Conservation (phyloP, 2,888 invertebrate species). For the Chouioia cunea region DNA sequence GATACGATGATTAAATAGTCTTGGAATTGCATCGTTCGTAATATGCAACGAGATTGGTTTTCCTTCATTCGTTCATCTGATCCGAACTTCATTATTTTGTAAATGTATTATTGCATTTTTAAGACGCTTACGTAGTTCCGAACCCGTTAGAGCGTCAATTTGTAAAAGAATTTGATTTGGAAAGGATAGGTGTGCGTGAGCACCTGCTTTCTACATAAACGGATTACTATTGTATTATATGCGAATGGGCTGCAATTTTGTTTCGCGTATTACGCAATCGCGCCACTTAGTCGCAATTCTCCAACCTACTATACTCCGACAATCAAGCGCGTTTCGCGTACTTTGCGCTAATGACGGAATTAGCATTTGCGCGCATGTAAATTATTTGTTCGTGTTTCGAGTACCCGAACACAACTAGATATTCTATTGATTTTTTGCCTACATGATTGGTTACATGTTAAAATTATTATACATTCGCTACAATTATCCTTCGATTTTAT, state of each 20-base stretch:
- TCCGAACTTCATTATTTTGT: no score
- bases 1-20: no score
- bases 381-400: neutral
- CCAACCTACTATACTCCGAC: constrained; percentile 9
- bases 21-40: no score
- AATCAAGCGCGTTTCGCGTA: constrained; percentile 21
- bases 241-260: constrained; percentile 8
- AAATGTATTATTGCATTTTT: no score
- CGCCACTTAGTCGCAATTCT: constrained; percentile 25
- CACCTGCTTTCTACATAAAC: neutral
- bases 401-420: no score
- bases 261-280: constrained; percentile 1
- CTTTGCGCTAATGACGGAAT: constrained; percentile 19
- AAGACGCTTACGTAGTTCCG: neutral
- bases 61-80: no score
- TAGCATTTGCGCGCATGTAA: constrained; percentile 6
- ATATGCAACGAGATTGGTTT: no score
- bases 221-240: neutral
- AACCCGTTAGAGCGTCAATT: constrained; percentile 4
- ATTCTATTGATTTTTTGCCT: no score
- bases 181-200: neutral
- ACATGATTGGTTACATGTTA: no score
- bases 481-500: no score
- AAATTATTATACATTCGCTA: no score
- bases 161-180: neutral